Evolutionary conservation across 2,888 invertebrate species (phyloP).

Genomic region (Drosophila atripex): DNA sequence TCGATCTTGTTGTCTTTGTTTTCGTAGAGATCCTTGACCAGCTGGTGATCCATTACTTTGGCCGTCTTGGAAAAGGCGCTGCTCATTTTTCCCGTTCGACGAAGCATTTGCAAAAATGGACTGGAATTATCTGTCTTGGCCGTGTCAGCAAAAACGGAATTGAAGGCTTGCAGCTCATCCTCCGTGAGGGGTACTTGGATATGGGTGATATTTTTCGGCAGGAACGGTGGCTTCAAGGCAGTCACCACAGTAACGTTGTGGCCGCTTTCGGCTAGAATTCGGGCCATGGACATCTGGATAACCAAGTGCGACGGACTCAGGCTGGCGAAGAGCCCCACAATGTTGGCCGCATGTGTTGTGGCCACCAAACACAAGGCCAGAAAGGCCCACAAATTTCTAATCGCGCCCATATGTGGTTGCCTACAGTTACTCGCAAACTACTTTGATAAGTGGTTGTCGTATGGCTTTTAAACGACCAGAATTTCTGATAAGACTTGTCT

Average conservation of each 20-base stretch:
- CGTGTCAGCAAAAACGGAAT: background rate
- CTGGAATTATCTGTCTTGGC: background rate
- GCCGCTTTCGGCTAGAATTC: slow-evolving; percentile 67
- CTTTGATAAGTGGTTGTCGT: background rate
- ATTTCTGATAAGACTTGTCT: background rate
- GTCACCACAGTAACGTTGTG: slow-evolving; percentile 77
- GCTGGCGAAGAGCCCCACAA: slow-evolving; percentile 73
- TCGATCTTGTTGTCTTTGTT: slow-evolving; percentile 40
- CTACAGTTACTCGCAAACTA: background rate
- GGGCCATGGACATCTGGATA: slow-evolving; percentile 68
- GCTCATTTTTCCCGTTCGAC: background rate
- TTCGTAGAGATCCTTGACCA: slow-evolving; percentile 59
- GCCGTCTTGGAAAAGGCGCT: background rate
- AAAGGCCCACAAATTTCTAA: background rate
- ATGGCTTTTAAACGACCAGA: slow-evolving; percentile 4
- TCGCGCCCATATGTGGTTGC: background rate
- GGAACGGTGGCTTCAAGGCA: slow-evolving; percentile 53
- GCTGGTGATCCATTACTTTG: background rate
- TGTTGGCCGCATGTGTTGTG: slow-evolving; percentile 46
- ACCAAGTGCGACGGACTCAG: slow-evolving; percentile 75
- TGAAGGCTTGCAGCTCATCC: background rate
- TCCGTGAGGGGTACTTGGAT: background rate
- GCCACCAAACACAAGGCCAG: background rate
- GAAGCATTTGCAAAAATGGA: background rate
- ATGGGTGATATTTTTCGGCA: slow-evolving; percentile 6